phyloP scores from a whole-genome alignment of 2,888 invertebrate species.

The Criorhina ranunculi region DNA sequence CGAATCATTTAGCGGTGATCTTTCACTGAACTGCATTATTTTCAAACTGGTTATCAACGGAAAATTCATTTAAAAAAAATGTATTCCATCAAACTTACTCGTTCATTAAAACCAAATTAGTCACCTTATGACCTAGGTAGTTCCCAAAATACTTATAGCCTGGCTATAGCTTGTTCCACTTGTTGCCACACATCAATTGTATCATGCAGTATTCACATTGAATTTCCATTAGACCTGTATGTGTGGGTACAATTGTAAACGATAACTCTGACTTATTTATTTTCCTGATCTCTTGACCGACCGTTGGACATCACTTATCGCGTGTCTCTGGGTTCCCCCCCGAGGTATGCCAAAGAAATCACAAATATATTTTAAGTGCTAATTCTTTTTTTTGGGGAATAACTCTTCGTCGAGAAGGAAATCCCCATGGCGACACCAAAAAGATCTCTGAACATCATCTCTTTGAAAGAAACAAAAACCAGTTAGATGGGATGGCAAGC shows the following conservation, averaged over 20 bases:
- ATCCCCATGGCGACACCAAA: slow-evolving; percentile 11
- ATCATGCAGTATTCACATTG: not conserved
- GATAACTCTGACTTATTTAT: not conserved
- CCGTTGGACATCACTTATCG: not conserved
- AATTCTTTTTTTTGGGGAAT: not conserved
- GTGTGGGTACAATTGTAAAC: not conserved
- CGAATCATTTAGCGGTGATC: not conserved
- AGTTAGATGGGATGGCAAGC: not conserved
- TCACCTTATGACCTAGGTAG: slow-evolving; percentile 7
- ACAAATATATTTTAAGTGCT: not conserved
- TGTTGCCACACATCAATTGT: not conserved
- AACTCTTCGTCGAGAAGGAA: not conserved
- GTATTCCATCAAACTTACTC: slow-evolving; percentile 2
- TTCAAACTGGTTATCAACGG: not conserved
- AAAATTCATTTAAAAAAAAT: not conserved
- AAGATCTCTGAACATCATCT: not conserved
- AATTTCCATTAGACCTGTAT: slow-evolving; percentile 9
- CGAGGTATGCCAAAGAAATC: not conserved
- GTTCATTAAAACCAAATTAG: slow-evolving; percentile 2
- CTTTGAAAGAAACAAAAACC: slow-evolving; percentile 3
- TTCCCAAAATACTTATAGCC: slow-evolving; percentile 19
- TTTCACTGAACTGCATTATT: not conserved
- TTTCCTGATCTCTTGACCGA: not conserved
- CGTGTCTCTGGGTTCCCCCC: not conserved
- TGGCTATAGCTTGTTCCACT: not conserved